Percentiles rank a stretch among this genome's conserved stretches.
These are phyloP conservation scores for Antechinus stuartii DNA, from an alignment of 2,113 vertebrate species.

Conservation along the genomic window DNA sequence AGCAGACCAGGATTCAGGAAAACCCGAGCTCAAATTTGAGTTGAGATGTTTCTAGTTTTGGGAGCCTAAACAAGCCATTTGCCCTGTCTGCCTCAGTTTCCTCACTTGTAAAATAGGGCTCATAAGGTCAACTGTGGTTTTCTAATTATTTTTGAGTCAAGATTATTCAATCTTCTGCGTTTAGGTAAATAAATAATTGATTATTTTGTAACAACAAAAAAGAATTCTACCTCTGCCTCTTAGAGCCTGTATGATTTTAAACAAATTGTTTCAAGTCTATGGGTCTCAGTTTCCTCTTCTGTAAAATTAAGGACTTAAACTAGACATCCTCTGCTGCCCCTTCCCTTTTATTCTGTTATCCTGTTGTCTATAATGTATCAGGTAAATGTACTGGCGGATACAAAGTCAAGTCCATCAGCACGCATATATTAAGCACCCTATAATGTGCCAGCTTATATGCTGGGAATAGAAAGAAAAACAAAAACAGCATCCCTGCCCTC, in stretches of 20 bases:
- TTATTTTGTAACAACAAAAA: no score
- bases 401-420: not conserved
- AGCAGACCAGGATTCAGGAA: no score
- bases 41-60: no score
- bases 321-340: not conserved
- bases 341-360: not conserved
- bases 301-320: not conserved
- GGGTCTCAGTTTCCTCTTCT: not conserved
- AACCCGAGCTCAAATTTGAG: no score
- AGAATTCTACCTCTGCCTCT: not conserved
- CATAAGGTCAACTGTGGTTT: no score
- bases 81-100: no score
- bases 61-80: no score
- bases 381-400: not conserved
- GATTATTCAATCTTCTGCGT: no score
- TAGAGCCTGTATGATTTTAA: not conserved
- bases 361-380: not conserved
- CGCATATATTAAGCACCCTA: not conserved
- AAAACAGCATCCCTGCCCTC: no score
- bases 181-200: no score
- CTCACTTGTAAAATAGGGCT: no score
- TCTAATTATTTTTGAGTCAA: no score
- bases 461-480: not conserved
- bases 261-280: not conserved
- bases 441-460: not conserved